Conservation (phyloP, 2,797 vertebrate species). For the Acanthopagrus latus region DNA sequence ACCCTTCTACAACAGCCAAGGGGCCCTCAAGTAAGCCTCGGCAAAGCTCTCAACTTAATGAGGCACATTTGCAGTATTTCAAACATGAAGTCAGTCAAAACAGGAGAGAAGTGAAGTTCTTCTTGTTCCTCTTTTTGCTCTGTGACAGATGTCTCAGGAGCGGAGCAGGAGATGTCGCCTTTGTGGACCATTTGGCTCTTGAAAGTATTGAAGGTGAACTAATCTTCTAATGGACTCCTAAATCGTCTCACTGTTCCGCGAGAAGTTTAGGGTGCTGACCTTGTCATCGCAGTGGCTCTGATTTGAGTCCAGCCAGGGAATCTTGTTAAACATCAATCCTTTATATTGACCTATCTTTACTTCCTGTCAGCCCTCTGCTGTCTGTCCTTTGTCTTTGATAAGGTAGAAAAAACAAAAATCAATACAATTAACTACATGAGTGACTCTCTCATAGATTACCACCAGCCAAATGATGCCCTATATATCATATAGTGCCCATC, state of each 20-base stretch:
- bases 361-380: neutral
- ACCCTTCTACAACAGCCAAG: conserved; percentile 91
- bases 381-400: neutral
- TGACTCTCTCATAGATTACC: too few relatives aligned
- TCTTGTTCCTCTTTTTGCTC: conserved; percentile 43
- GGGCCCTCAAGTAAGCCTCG: conserved; percentile 89
- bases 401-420: neutral
- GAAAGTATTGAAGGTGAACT: conserved; percentile 85
- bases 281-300: neutral
- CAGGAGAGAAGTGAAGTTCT: conserved; percentile 26
- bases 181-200: conserved; percentile 90
- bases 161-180: conserved; percentile 91
- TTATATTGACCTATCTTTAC: neutral
- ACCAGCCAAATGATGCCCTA: too few relatives aligned
- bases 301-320: neutral
- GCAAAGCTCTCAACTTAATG: conserved; percentile 55
- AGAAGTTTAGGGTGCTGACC: neutral
- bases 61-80: neutral
- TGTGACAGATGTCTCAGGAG: conserved; percentile 88
- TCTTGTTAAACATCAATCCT: neutral
- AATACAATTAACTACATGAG: neutral
- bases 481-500: too few relatives aligned
- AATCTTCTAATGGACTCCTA: neutral
- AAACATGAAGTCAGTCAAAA: neutral
- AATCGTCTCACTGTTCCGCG: too few relatives aligned